phyloP scores from a whole-genome alignment of 1,140 invertebrate species.

The Neotoxoptera formosana region DNA sequence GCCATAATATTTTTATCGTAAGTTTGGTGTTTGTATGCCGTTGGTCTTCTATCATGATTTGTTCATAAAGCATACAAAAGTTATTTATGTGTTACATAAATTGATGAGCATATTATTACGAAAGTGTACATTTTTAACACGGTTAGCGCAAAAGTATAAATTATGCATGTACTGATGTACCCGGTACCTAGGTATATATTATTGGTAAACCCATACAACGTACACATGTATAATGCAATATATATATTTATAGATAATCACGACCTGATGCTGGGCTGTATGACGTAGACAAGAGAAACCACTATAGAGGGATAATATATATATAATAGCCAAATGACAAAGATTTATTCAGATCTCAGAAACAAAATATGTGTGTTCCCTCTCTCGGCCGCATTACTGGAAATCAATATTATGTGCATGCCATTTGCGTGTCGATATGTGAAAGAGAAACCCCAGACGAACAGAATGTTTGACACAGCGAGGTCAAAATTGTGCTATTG shows the following conservation, averaged over 20 bases:
- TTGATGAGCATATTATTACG: background rate
- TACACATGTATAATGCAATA: background rate
- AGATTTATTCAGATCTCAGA: conserved; percentile 10
- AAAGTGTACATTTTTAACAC: background rate
- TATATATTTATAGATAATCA: background rate
- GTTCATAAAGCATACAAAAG: background rate
- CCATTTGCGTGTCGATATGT: background rate
- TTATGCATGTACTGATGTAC: background rate
- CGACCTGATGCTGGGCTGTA: background rate
- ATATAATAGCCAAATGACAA: background rate
- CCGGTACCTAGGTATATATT: background rate
- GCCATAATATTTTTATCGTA: background rate
- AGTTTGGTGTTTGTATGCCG: background rate
- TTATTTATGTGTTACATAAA: conserved; percentile 21
- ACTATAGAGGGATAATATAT: background rate
- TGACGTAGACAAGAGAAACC: background rate
- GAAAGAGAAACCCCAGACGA: conserved; percentile 20
- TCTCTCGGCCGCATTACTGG: background rate
- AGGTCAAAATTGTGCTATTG: background rate
- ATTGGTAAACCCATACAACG: background rate
- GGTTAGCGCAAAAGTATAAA: background rate
- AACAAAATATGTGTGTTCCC: background rate
- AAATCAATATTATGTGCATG: conserved; percentile 32
- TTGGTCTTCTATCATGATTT: background rate
- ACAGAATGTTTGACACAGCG: background rate